A percentile compares a stretch with the other conserved stretches of the same genome.
Conservation (phyloP, 1,140 invertebrate species). For the Luehdorfia chinensis region DNA sequence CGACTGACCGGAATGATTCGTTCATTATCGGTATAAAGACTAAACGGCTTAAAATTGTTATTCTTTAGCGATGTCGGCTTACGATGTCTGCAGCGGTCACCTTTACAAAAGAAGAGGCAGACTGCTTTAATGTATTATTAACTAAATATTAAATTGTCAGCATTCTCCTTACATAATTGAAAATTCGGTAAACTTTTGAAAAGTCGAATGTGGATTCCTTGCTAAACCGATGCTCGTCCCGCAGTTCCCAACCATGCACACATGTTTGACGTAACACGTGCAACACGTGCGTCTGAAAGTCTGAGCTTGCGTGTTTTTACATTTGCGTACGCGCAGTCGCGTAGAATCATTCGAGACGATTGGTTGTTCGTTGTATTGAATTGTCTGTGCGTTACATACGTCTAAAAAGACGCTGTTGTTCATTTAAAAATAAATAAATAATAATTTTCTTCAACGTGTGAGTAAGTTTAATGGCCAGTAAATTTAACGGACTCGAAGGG, state of each 20-base stretch:
- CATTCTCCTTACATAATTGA: no score
- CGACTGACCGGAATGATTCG: no score
- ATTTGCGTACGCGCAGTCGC: conserved; percentile 13
- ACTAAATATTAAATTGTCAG: no score
- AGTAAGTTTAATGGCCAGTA: conserved; percentile 45
- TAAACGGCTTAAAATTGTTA: no score
- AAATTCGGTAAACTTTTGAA: no score
- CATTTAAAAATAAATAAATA: conserved; percentile 18
- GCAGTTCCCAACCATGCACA: not conserved
- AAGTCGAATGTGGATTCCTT: no score
- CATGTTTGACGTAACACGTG: conserved; percentile 9
- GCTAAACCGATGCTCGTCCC: no score
- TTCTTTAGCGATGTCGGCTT: no score
- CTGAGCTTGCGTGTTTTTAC: not conserved
- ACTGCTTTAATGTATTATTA: no score
- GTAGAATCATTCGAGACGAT: not conserved
- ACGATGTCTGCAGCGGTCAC: no score
- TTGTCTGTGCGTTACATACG: conserved; percentile 2
- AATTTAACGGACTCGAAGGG: conserved; percentile 47
- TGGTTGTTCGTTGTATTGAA: not conserved
- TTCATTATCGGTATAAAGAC: no score
- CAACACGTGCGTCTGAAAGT: conserved; percentile 12
- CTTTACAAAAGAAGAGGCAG: no score
- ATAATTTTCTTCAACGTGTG: not conserved
- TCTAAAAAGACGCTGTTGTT: conserved; percentile 3